Evolutionary conservation across 2,888 invertebrate genomes (phyloP).

Genomic region (Caenorhabditis uteleia): DNA sequence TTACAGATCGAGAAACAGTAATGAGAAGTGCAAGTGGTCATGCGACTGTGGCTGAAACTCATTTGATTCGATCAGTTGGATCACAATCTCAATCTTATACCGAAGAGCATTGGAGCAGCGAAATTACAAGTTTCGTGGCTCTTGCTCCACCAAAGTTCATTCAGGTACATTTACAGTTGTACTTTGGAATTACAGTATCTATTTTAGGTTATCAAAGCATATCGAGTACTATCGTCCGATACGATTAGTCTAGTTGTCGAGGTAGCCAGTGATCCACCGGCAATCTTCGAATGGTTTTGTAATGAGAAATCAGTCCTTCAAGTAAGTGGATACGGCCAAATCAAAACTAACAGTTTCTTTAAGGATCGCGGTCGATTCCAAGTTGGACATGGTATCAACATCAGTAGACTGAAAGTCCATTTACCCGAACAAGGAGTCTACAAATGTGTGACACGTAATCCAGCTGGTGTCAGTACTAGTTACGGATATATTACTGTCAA

Average conservation of each 20-base stretch:
- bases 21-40: slow-evolving; percentile 48
- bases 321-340: slow-evolving; percentile 9
- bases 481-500: slow-evolving; percentile 67
- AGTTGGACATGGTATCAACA: slow-evolving; percentile 63
- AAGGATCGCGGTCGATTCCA: slow-evolving; percentile 57
- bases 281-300: slow-evolving; percentile 61
- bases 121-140: slow-evolving; percentile 67
- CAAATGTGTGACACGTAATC: slow-evolving; percentile 88
- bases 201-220: slow-evolving; percentile 67
- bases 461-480: slow-evolving; percentile 79
- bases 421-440: slow-evolving; percentile 76
- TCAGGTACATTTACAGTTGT: slow-evolving; percentile 27
- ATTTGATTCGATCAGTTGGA: slow-evolving; percentile 49
- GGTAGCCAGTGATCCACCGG: slow-evolving; percentile 61
- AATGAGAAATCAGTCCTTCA: slow-evolving; percentile 64
- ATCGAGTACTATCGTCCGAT: slow-evolving; percentile 63
- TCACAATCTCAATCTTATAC: slow-evolving; percentile 55
- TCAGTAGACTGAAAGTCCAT: slow-evolving; percentile 62
- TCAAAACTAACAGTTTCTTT: neutral
- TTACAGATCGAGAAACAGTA: slow-evolving; percentile 60
- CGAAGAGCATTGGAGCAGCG: slow-evolving; percentile 68
- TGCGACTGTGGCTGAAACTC: slow-evolving; percentile 54
- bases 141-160: slow-evolving; percentile 67
- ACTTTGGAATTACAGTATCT: neutral
- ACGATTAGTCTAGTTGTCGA: slow-evolving; percentile 67